Percentiles rank a stretch among this genome's conserved stretches.
Evolutionary conservation across 2,113 vertebrate genomes (phyloP).

Genomic region (Caracal caracal): DNA sequence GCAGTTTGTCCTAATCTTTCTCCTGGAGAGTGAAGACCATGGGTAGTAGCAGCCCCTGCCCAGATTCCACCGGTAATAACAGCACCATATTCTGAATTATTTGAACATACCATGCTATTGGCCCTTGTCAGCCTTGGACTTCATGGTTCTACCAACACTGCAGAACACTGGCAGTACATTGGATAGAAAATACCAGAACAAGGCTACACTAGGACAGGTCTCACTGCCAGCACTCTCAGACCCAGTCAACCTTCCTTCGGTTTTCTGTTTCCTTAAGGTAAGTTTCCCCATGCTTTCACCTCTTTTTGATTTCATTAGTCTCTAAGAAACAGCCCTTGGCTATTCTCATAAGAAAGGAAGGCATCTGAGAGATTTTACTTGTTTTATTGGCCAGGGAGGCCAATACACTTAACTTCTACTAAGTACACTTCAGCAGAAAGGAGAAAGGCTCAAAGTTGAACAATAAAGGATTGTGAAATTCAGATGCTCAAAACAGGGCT

Average conservation of each 20-base stretch:
- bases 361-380: neutral
- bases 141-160: neutral
- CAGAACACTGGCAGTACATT: neutral
- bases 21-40: neutral
- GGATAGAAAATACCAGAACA: neutral
- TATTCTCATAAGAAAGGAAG: neutral
- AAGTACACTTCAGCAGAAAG: neutral
- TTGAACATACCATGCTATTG: neutral
- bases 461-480: neutral
- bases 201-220: neutral
- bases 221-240: neutral
- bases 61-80: neutral
- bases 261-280: neutral
- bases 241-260: neutral
- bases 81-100: neutral
- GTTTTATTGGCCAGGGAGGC: neutral
- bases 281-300: neutral
- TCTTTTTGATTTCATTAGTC: neutral
- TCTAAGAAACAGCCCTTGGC: neutral
- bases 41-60: neutral
- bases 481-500: neutral
- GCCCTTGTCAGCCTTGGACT: neutral
- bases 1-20: neutral
- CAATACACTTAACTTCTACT: neutral
- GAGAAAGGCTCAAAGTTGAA: neutral